Conservation (phyloP, 23 tunicate species). For the Phallusia fumigata region DNA sequence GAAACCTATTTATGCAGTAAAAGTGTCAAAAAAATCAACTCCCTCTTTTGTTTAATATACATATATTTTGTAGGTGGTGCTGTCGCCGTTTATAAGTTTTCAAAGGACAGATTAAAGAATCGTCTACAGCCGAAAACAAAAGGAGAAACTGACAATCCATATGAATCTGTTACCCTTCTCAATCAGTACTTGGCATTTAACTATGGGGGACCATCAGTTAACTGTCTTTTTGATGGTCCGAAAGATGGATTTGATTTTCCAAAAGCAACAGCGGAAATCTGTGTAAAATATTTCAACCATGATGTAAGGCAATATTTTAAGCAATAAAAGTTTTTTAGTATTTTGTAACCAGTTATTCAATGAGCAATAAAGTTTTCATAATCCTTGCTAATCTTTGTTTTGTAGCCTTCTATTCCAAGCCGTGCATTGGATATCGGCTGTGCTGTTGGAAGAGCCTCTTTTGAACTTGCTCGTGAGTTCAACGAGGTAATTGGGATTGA, state of each 20-base stretch:
- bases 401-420: slow-evolving; percentile 26
- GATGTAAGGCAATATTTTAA: slow-evolving; percentile 34
- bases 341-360: neutral
- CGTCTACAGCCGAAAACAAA: slow-evolving; percentile 7
- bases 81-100: slow-evolving; percentile 32
- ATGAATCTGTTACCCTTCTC: slow-evolving; percentile 65
- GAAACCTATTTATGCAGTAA: neutral
- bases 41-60: too few species aligned
- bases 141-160: slow-evolving; percentile 61
- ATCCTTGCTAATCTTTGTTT: neutral
- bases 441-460: slow-evolving; percentile 87
- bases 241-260: slow-evolving; percentile 80
- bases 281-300: slow-evolving; percentile 54
- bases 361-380: neutral
- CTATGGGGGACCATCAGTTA: slow-evolving; percentile 82
- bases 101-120: slow-evolving; percentile 16
- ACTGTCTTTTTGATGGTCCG: slow-evolving; percentile 72
- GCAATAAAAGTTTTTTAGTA: neutral
- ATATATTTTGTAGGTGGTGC: slow-evolving; percentile 53
- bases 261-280: slow-evolving; percentile 59
- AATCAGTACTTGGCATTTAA: slow-evolving; percentile 76
- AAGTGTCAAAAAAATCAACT: neutral
- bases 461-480: slow-evolving; percentile 55
- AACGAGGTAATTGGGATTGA: slow-evolving; percentile 74
- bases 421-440: slow-evolving; percentile 87